These are phyloP conservation scores for Metacarcinus magister DNA, from an alignment of 2,888 invertebrate genomes.

Conservation along the genomic window DNA sequence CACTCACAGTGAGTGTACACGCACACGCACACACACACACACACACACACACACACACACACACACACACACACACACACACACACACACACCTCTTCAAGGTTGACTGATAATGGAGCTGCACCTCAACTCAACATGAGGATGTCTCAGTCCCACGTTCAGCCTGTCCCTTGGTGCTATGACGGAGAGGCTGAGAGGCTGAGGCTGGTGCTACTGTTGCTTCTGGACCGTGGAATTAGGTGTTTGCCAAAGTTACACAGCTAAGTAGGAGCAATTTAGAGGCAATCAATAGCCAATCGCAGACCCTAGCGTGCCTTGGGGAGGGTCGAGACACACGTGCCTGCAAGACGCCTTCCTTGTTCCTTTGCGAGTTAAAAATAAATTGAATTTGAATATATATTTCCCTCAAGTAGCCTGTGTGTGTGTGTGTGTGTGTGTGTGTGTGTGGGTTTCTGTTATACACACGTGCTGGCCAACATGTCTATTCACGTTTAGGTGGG, in stretches of 20 bases:
- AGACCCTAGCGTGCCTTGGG: not conserved
- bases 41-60: no score
- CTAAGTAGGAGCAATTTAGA: not conserved
- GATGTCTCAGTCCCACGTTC: no score
- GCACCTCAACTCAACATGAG: no score
- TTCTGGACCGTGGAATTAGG: not conserved
- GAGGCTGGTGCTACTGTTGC: not conserved
- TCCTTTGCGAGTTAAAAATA: not conserved
- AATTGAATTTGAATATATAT: constrained; percentile 21
- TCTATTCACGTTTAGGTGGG: not conserved
- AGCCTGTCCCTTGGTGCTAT: no score
- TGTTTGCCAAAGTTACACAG: not conserved
- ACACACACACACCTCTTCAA: no score
- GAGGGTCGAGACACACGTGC: not conserved
- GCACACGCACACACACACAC: no score
- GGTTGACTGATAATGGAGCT: no score
- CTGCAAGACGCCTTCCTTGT: not conserved
- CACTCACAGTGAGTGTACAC: no score
- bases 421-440: constrained; percentile 44
- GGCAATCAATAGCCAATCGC: not conserved
- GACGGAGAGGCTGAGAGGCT: not conserved
- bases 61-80: no score
- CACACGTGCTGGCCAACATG: not conserved
- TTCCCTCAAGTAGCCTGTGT: not conserved
- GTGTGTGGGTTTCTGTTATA: not conserved